Evolutionary conservation across 1,140 invertebrate species (phyloP), one percentile per base, ranked within the genome.

Genomic region (Danaus plexippus): DNA sequence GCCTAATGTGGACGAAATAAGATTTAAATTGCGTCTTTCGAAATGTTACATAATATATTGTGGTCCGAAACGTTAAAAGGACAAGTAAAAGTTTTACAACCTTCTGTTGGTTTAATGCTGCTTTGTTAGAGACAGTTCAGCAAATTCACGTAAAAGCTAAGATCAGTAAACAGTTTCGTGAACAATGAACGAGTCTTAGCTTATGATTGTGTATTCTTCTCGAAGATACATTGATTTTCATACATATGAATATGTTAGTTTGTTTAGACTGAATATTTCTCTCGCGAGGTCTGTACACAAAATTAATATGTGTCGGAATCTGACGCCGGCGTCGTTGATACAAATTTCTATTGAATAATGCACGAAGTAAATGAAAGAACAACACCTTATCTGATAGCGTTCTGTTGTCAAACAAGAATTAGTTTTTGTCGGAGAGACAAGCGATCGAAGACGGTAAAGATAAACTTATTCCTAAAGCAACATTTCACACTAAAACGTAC

Each of bases 31-130:
- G 5, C 45, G 9, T 11, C 12, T 2, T 22, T 13, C 22, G 15
- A 9, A 32, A 43, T 1, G 9, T 40, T 47, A 12, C 10, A 48
- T 59, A 46, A 54, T 51, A 49, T 54, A 50, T 49, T 49, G 57
- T 54, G 57, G 57, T 18, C 11, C 42, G 12, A 46, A 42, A 52
- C 57, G 41, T 59, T 59, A 48, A 70, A 53, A 61, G 61, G 57
- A 48, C 43, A 50, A 62, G 69, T 74, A 72, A 70, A 72, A 75
- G 61, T 70, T 72, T 75, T 70, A 68, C 57, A 71, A 52, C 65
- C 64, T 60, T 54, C 62, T 66, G 62, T 60, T 59, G 59, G 58
- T 66, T 67, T 71, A 71, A 70, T 61, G 67, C 46, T 57, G 60
- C 59, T 70, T 66, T 66, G 61, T 69, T 52, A 54, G 62, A 18